phyloP scores from a whole-genome alignment of 2,888 invertebrate species.

The Nasonovia ribisnigri region DNA sequence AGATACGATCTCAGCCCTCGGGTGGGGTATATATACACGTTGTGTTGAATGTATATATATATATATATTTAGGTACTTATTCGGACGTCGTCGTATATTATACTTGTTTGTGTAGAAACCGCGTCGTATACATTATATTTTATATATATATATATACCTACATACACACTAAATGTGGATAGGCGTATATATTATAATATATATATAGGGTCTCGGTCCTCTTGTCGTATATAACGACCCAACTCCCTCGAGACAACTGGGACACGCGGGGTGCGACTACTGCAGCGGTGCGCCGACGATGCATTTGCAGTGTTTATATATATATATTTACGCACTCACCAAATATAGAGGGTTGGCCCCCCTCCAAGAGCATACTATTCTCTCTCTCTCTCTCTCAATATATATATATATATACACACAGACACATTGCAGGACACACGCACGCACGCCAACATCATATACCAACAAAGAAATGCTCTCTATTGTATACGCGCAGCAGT shows the following conservation, averaged over 20 bases:
- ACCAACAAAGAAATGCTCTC: neutral
- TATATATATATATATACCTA: neutral
- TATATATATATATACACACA: neutral
- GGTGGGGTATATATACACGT: neutral
- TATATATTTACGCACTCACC: neutral
- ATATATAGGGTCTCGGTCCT: slow-evolving; percentile 8
- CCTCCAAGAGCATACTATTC: neutral
- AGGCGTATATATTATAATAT: neutral
- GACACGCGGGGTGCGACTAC: neutral
- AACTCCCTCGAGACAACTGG: neutral
- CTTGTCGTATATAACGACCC: neutral
- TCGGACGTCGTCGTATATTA: neutral
- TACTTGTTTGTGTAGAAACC: neutral
- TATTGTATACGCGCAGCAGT: neutral
- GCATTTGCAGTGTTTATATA: neutral
- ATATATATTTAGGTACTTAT: neutral
- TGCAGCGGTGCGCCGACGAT: neutral
- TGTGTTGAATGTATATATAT: neutral
- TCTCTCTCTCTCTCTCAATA: too few species aligned
- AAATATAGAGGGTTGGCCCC: slow-evolving; percentile 40
- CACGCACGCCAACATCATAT: neutral
- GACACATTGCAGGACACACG: too few species aligned
- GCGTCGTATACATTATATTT: neutral
- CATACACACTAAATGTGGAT: neutral
- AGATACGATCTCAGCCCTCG: slow-evolving; percentile 10